phyloP scores from a whole-genome alignment of 2,888 invertebrate genomes.

The Eurytoma adleriae region DNA sequence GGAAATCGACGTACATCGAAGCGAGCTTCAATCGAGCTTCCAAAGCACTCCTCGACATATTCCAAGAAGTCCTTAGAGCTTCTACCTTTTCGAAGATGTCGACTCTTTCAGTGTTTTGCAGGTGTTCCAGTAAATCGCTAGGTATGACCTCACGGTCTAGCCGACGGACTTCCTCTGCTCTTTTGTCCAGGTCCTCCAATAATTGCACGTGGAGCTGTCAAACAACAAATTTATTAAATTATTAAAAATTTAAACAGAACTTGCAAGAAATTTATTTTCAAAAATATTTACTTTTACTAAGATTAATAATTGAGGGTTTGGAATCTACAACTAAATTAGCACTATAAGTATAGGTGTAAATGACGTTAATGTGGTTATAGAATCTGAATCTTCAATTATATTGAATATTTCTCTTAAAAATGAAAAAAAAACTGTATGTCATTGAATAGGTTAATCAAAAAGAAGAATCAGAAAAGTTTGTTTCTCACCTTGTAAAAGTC shows the following conservation, averaged over 20 bases:
- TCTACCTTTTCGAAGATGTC: conserved; percentile 82
- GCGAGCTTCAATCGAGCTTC: conserved; percentile 83
- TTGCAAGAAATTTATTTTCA: too few species aligned
- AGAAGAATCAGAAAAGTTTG: not conserved
- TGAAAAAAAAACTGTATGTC: too few species aligned
- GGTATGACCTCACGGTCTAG: conserved; percentile 76
- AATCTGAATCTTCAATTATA: not conserved
- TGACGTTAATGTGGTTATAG: too few species aligned
- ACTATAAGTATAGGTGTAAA: too few species aligned
- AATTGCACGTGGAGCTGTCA: conserved; percentile 83
- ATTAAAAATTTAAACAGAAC: too few species aligned
- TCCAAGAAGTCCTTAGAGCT: conserved; percentile 81
- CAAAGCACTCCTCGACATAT: conserved; percentile 79
- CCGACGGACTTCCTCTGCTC: conserved; percentile 79
- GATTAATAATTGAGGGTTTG: too few species aligned
- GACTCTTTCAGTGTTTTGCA: conserved; percentile 81
- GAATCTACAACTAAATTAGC: too few species aligned
- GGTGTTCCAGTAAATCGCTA: conserved; percentile 79
- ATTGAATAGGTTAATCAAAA: too few species aligned
- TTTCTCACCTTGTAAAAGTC: conserved; percentile 79
- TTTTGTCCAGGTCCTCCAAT: conserved; percentile 84
- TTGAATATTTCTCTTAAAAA: not conserved
- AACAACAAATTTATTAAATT: not conserved
- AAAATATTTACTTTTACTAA: too few species aligned
- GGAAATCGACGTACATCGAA: conserved; percentile 84